Evolutionary conservation across 2,888 invertebrate species (phyloP).

Genomic region (Calliopum simillimum): DNA sequence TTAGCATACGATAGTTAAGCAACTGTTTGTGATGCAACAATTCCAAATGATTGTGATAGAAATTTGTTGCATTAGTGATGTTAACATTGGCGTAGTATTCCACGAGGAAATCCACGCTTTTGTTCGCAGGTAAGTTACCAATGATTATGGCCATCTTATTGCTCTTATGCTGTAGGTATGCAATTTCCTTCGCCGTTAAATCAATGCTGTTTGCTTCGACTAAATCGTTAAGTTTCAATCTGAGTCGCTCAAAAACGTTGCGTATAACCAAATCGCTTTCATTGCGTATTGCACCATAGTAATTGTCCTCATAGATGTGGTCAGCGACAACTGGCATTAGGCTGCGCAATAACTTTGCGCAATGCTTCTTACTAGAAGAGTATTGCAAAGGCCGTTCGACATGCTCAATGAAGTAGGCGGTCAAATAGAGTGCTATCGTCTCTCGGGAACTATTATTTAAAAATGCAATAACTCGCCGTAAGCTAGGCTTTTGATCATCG

Average conservation of each 20-base stretch:
- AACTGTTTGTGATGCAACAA: conserved; percentile 31
- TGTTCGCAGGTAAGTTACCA: conserved; percentile 57
- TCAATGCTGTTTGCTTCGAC: conserved; percentile 56
- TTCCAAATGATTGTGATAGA: conserved; percentile 61
- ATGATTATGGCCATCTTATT: conserved; percentile 57
- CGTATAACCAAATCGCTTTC: too few species aligned
- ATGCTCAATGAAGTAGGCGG: too few species aligned
- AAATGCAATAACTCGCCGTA: too few species aligned
- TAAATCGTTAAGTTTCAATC: conserved; percentile 52
- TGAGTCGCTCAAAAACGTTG: conserved; percentile 52
- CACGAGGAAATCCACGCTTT: conserved; percentile 49
- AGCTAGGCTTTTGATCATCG: too few species aligned
- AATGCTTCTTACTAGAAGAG: too few species aligned
- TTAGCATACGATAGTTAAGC: too few species aligned
- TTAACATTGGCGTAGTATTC: conserved; percentile 54
- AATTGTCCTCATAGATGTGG: too few species aligned
- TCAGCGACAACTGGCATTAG: conserved; percentile 59
- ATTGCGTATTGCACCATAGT: too few species aligned
- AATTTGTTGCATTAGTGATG: conserved; percentile 51
- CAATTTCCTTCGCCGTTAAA: conserved; percentile 52
- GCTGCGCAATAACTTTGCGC: conserved; percentile 47
- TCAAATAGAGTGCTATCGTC: too few species aligned
- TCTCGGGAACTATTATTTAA: too few species aligned
- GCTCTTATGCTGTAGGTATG: conserved; percentile 55
- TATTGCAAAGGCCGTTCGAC: too few species aligned